phyloP scores from a whole-genome alignment of 2,888 invertebrate species.

The Diloba caeruleocephala region DNA sequence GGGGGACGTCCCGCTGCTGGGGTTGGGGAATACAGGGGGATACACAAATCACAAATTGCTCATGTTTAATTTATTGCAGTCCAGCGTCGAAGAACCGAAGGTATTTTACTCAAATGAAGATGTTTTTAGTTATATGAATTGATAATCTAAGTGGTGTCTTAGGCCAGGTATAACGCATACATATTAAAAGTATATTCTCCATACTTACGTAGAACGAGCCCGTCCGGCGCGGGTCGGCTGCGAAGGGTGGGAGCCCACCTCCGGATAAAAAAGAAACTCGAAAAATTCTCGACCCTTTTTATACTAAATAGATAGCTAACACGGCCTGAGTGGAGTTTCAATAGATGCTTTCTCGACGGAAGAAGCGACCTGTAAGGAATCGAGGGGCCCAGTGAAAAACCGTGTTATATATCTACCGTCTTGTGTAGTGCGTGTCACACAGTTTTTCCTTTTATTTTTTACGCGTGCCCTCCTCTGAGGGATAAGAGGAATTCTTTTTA shows the following conservation, averaged over 20 bases:
- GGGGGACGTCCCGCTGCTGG: conserved; percentile 39
- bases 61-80: conserved; percentile 37
- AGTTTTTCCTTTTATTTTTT: conserved; percentile 88
- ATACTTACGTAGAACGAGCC: conserved; percentile 47
- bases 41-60: conserved; percentile 51
- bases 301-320: conserved; percentile 89
- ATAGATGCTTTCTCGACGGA: conserved; percentile 88
- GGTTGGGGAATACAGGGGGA: conserved; percentile 25
- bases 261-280: conserved; percentile 86
- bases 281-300: conserved; percentile 88
- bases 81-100: neutral
- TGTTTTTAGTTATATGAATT: neutral
- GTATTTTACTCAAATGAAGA: neutral
- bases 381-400: conserved; percentile 80
- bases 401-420: conserved; percentile 69
- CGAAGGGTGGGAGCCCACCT: conserved; percentile 70
- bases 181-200: conserved; percentile 40
- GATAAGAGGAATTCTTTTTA: conserved; percentile 89
- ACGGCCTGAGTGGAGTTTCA: conserved; percentile 89
- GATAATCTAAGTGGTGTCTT: neutral
- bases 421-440: conserved; percentile 78
- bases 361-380: conserved; percentile 88
- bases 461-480: conserved; percentile 85
- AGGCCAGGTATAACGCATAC: conserved; percentile 49
- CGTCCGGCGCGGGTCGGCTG: conserved; percentile 44